phyloP scores from a whole-genome alignment of 64 coral and sea anemone species.

The Catalaphyllia jardinei region DNA sequence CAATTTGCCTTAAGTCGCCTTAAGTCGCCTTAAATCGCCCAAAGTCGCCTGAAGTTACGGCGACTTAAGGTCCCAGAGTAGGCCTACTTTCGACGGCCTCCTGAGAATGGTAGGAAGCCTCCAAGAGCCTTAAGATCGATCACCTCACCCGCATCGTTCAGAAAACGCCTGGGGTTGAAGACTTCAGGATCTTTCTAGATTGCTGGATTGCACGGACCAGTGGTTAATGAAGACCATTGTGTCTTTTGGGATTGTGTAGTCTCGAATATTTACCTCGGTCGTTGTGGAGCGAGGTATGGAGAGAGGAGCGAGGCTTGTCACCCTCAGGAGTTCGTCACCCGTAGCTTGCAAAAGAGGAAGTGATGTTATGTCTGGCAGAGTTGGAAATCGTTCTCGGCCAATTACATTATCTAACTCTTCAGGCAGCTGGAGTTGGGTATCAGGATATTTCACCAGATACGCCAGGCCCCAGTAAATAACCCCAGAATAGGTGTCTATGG shows the following conservation, averaged over 20 bases:
- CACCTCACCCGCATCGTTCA: slow-evolving; percentile 8
- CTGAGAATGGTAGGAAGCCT: slow-evolving; percentile 23
- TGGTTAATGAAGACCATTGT: slow-evolving; percentile 32
- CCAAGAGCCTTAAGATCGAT: slow-evolving; percentile 25
- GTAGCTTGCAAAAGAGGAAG: slow-evolving; percentile 30
- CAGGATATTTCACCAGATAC: slow-evolving; percentile 16
- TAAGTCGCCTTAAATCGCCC: too few relatives aligned
- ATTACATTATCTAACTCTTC: slow-evolving; percentile 19
- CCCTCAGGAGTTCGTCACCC: slow-evolving; percentile 14
- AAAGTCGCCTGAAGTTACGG: too few relatives aligned
- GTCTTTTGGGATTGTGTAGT: slow-evolving; percentile 32
- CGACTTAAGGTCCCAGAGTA: too few relatives aligned
- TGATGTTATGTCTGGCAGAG: not conserved
- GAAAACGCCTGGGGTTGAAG: slow-evolving; percentile 35
- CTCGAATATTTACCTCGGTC: not conserved
- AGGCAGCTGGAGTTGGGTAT: slow-evolving; percentile 12
- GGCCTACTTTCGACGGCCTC: slow-evolving; percentile 21
- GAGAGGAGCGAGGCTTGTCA: slow-evolving; percentile 5
- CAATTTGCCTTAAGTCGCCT: too few relatives aligned
- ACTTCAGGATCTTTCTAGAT: slow-evolving; percentile 27
- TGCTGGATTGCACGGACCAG: slow-evolving; percentile 25
- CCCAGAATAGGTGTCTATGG: not conserved
- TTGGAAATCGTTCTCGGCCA: not conserved
- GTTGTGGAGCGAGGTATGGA: slow-evolving; percentile 26
- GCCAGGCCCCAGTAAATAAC: slow-evolving; percentile 24